A percentile compares a stretch with the other conserved stretches of the same genome.
Conservation (phyloP, 2,888 invertebrate species). For the Hemithea aestivaria region DNA sequence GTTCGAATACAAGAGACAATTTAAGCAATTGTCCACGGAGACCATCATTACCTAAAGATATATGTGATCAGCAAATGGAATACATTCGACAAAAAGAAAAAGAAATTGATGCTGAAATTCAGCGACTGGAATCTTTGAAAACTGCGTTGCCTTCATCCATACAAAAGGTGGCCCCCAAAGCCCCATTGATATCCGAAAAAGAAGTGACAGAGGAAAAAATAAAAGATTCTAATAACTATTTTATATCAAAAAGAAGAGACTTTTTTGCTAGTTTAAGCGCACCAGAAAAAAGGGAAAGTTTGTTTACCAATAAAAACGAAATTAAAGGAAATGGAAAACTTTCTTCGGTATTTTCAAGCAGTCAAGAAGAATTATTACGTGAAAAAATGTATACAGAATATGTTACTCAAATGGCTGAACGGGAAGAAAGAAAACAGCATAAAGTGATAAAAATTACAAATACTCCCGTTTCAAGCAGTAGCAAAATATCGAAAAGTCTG, state of each 20-base stretch:
- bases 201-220: slow-evolving; percentile 38
- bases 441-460: slow-evolving; percentile 89
- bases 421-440: slow-evolving; percentile 87
- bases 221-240: slow-evolving; percentile 53
- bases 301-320: not conserved
- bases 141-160: slow-evolving; percentile 22
- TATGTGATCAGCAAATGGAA: slow-evolving; percentile 82
- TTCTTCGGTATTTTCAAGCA: slow-evolving; percentile 72
- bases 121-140: slow-evolving; percentile 80
- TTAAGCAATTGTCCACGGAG: slow-evolving; percentile 52
- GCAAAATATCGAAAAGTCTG: slow-evolving; percentile 59
- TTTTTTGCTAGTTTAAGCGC: slow-evolving; percentile 38
- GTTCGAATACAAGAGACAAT: slow-evolving; percentile 47
- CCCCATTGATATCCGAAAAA: slow-evolving; percentile 62
- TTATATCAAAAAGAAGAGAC: slow-evolving; percentile 68
- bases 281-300: slow-evolving; percentile 6
- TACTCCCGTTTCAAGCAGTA: slow-evolving; percentile 44
- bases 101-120: slow-evolving; percentile 82
- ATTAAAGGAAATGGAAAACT: slow-evolving; percentile 41
- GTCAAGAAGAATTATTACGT: slow-evolving; percentile 86
- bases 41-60: slow-evolving; percentile 82
- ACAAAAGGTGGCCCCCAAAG: slow-evolving; percentile 52
- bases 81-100: slow-evolving; percentile 83
- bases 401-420: slow-evolving; percentile 86
- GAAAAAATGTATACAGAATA: slow-evolving; percentile 92